Conservation (phyloP, 1,140 invertebrate genomes). For the Brachionus rubens region DNA sequence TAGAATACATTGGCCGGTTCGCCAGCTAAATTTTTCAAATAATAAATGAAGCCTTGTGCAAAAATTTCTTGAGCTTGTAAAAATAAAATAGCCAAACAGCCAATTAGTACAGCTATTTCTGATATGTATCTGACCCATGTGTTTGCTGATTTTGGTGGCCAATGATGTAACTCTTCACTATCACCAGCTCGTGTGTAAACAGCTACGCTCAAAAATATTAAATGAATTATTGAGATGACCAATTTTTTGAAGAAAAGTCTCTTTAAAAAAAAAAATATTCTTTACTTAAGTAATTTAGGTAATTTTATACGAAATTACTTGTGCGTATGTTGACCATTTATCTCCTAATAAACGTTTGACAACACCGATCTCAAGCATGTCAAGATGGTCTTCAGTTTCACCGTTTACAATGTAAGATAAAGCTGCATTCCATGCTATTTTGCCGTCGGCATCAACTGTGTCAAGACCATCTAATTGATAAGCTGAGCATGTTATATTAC, state of each 20-base stretch:
- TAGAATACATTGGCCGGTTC: constrained; percentile 92
- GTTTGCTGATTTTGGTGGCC: constrained; percentile 1
- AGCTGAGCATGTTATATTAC: constrained; percentile 96
- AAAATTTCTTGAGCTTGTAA: constrained; percentile 88
- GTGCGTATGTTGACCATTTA: constrained; percentile 98
- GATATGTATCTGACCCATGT: constrained; percentile 67
- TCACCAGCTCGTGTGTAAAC: constrained; percentile 77
- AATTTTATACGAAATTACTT: constrained; percentile 65
- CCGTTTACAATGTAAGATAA: constrained; percentile 96
- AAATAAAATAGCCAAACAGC: constrained; percentile 78
- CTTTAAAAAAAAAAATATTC: constrained; percentile 59
- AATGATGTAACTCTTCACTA: constrained; percentile 57
- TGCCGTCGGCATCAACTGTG: constrained; percentile 84
- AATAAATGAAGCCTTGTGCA: constrained; percentile 83
- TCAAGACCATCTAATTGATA: constrained; percentile 93
- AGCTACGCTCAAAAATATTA: constrained; percentile 80
- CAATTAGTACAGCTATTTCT: constrained; percentile 77
- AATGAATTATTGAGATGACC: constrained; percentile 72
- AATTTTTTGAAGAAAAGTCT: constrained; percentile 86
- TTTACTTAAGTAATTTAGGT: background rate
- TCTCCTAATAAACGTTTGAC: constrained; percentile 93
- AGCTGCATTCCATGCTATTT: constrained; percentile 84
- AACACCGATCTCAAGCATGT: constrained; percentile 96
- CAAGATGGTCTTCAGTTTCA: constrained; percentile 87
- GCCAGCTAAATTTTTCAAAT: constrained; percentile 83